These are phyloP conservation scores for Lordiphosa mommai DNA, from an alignment of 1,140 invertebrate genomes.

Conservation along the genomic window DNA sequence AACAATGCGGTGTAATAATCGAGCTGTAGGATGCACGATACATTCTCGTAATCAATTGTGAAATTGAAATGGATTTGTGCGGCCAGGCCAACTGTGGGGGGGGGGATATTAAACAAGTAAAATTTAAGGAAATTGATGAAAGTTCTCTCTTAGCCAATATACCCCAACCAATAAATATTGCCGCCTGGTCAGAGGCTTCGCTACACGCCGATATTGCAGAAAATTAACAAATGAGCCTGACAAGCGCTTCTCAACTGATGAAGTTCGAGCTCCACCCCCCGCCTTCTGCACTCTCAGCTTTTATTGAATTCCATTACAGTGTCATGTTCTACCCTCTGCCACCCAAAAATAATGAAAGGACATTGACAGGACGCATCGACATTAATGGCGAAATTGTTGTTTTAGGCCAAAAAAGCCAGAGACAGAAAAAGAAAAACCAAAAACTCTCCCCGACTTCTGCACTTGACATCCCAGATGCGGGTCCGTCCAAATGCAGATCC, in stretches of 20 bases:
- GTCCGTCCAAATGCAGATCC: neutral
- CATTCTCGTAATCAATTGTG: neutral
- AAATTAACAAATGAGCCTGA: conserved; percentile 71
- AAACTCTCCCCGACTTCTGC: neutral
- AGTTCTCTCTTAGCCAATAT: too few relatives aligned
- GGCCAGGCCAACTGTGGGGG: neutral
- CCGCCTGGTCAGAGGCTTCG: neutral
- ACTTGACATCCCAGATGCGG: conserved; percentile 6
- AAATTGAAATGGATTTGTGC: neutral
- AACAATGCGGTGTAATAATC: conserved; percentile 5
- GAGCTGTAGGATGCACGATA: neutral
- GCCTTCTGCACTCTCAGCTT: conserved; percentile 71
- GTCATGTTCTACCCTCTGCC: conserved; percentile 62
- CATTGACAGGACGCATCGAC: conserved; percentile 21
- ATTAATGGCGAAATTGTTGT: conserved; percentile 43
- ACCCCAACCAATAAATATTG: conserved; percentile 48
- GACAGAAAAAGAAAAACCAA: too few relatives aligned
- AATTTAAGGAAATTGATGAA: too few relatives aligned
- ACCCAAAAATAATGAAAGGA: conserved; percentile 24
- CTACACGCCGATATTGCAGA: conserved; percentile 57
- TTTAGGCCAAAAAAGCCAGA: conserved; percentile 14
- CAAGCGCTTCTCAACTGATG: conserved; percentile 42
- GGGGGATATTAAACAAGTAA: too few relatives aligned
- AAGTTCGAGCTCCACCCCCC: conserved; percentile 9
- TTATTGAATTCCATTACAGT: conserved; percentile 76